phyloP scores from a whole-genome alignment of 2,797 vertebrate genomes.

The Microcaecilia unicolor region DNA sequence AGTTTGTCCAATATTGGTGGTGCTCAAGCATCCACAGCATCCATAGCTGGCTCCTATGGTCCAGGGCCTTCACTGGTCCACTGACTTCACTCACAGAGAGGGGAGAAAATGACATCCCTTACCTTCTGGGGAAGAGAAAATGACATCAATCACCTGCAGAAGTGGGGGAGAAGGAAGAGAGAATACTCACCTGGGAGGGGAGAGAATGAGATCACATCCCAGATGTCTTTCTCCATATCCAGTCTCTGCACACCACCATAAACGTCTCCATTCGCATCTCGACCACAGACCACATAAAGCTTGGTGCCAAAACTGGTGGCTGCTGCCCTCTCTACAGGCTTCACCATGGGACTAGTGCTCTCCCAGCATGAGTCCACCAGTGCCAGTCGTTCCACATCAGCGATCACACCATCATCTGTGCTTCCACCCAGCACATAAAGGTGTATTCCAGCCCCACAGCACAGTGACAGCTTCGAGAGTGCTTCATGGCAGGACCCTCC shows the following conservation, averaged over 20 bases:
- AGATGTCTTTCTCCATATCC: slow-evolving; percentile 51
- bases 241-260: slow-evolving; percentile 77
- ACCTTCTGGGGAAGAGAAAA: too few species aligned
- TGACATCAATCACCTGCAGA: too few species aligned
- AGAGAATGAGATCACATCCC: slow-evolving; percentile 78
- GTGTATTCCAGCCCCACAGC: slow-evolving; percentile 53
- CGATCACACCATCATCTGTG: slow-evolving; percentile 63
- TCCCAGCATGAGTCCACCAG: slow-evolving; percentile 61
- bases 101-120: too few species aligned
- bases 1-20: too few species aligned
- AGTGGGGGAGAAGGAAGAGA: too few species aligned
- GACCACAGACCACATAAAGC: slow-evolving; percentile 75
- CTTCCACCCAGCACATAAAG: slow-evolving; percentile 75
- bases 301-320: slow-evolving; percentile 38
- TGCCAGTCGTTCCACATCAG: slow-evolving; percentile 64
- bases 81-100: too few species aligned
- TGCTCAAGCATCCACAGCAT: too few species aligned
- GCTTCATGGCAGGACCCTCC: slow-evolving; percentile 69
- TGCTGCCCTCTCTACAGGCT: slow-evolving; percentile 73
- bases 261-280: slow-evolving; percentile 78
- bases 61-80: too few species aligned
- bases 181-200: slow-evolving; percentile 62
- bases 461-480: slow-evolving; percentile 76
- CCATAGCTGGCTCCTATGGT: too few species aligned
- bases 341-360: slow-evolving; percentile 59